Conservation (phyloP, 2,888 invertebrate genomes). For the Carterocephalus palaemon region DNA sequence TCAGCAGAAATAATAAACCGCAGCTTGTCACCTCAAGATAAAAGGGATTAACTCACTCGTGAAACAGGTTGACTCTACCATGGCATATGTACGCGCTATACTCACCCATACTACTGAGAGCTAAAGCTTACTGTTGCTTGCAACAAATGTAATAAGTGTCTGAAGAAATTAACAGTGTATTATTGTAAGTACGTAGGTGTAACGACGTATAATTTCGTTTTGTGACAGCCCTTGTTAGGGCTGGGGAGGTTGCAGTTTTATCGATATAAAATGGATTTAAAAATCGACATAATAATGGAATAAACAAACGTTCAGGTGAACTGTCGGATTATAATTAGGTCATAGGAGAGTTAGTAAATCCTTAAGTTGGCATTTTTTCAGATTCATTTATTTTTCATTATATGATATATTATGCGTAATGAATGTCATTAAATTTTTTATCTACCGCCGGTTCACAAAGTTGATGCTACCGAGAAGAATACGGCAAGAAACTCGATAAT, state of each 20-base stretch:
- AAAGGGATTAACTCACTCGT: constrained; percentile 67
- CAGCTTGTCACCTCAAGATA: constrained; percentile 71
- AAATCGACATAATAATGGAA: too few relatives aligned
- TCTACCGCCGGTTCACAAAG: too few relatives aligned
- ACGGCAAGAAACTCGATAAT: too few relatives aligned
- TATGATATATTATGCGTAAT: too few relatives aligned
- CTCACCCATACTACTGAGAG: constrained; percentile 13
- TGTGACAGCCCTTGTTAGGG: constrained; percentile 63
- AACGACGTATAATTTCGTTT: constrained; percentile 72
- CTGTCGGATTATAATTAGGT: too few relatives aligned
- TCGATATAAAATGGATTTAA: constrained; percentile 21
- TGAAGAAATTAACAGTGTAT: constrained; percentile 62
- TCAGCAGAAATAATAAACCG: constrained; percentile 70
- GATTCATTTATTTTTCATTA: too few relatives aligned
- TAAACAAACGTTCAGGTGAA: too few relatives aligned
- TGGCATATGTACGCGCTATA: constrained; percentile 5
- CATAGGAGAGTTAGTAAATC: too few relatives aligned
- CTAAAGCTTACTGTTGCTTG: constrained; percentile 34
- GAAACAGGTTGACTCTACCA: constrained; percentile 58
- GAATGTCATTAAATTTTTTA: too few relatives aligned
- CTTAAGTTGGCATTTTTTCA: too few relatives aligned
- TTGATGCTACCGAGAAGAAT: too few relatives aligned
- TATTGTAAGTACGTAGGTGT: constrained; percentile 68
- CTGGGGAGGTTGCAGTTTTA: constrained; percentile 39
- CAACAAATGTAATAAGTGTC: constrained; percentile 36